Evolutionary conservation across 2,888 invertebrate species (phyloP).

Genomic region (Pyrochroa serraticornis): DNA sequence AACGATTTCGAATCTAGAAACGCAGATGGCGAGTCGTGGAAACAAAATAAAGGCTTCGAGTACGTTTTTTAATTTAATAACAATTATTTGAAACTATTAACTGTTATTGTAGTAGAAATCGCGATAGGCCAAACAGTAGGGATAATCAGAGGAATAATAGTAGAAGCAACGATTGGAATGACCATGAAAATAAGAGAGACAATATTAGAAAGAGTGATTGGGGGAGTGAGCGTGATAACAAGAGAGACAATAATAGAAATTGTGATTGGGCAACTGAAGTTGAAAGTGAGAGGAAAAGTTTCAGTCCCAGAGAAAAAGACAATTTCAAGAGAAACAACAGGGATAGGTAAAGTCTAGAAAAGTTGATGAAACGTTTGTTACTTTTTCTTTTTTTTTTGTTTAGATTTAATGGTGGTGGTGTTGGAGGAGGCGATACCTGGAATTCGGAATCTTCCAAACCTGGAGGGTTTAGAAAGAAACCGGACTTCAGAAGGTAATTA

Average conservation of each 20-base stretch:
- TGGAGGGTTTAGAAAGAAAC: slow-evolving; percentile 30
- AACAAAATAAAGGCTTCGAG: slow-evolving; percentile 13
- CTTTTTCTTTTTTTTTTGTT: background rate
- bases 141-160: background rate
- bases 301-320: slow-evolving; percentile 14
- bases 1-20: slow-evolving; percentile 17
- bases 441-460: slow-evolving; percentile 8
- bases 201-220: background rate
- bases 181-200: slow-evolving; percentile 8
- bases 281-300: slow-evolving; percentile 16
- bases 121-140: slow-evolving; percentile 9
- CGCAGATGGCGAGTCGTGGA: slow-evolving; percentile 10
- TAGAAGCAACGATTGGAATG: background rate
- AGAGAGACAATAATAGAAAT: slow-evolving; percentile 14
- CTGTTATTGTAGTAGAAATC: slow-evolving; percentile 15
- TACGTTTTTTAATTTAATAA: background rate
- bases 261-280: slow-evolving; percentile 14
- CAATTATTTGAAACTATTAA: background rate
- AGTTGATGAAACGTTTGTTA: no score
- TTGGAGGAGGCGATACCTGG: slow-evolving; percentile 21
- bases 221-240: background rate
- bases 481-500: slow-evolving; percentile 41
- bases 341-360: slow-evolving; percentile 2
- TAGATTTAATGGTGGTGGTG: slow-evolving; percentile 1
- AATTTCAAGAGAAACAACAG: slow-evolving; percentile 5